These are phyloP conservation scores for Nanger granti DNA, from an alignment of 2,113 vertebrate species.

Conservation along the genomic window DNA sequence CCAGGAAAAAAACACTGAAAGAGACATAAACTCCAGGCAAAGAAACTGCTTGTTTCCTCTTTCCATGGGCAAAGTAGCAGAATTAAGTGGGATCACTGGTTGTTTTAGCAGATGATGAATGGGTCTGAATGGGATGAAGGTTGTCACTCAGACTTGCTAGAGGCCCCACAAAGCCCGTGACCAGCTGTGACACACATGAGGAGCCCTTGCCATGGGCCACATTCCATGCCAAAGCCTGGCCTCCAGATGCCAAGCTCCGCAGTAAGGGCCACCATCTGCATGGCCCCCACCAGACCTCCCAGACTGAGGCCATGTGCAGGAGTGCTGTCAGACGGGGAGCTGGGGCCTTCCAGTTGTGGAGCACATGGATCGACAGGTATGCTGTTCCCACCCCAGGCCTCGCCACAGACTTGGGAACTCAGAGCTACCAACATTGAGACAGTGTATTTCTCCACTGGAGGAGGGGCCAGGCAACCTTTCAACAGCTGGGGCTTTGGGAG, in stretches of 20 bases:
- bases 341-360: neutral
- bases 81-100: neutral
- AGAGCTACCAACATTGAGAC: neutral
- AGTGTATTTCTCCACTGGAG: neutral
- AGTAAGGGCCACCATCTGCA: neutral
- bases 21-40: neutral
- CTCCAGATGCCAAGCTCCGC: slow-evolving; percentile 18
- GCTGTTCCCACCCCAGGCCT: neutral
- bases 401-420: neutral
- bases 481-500: neutral
- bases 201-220: neutral
- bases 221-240: neutral
- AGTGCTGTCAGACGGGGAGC: neutral
- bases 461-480: neutral
- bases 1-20: neutral
- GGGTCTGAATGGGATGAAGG: neutral
- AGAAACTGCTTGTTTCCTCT: neutral
- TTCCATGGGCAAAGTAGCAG: neutral
- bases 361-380: neutral
- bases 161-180: neutral
- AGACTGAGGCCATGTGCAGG: neutral
- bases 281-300: neutral
- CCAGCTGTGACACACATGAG: neutral
- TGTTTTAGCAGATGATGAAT: neutral
- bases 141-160: neutral